Base-by-base conservation (phyloP, 2,888 invertebrate genomes). In the Scaptomyza tumidula region DNA sequence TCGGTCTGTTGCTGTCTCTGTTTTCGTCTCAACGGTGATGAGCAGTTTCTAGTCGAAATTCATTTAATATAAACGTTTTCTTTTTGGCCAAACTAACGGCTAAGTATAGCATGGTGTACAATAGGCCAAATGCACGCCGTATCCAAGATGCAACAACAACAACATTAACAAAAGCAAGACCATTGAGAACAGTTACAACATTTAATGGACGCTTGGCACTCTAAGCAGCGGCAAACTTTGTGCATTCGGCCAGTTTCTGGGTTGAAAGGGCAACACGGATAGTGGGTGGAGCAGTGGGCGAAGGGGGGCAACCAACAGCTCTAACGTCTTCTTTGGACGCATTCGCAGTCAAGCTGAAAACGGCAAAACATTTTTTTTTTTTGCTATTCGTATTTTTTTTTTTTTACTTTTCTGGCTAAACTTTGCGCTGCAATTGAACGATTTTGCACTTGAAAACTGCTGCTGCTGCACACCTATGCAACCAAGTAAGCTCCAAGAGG, bases 351-450 rank as follows among this genome's bases (percentile, higher is more conserved):
- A 67, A 81, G 68, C 75, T 62, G 72, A 75, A 81, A 85, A 81
- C 67, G 63, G 52, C 29, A 69, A 75, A 57, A 54, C 48, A 65
- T 69, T 67, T 44, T 53, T 54, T 57, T 66, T 41, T 58, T 43
- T 53, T 46, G 9, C 16, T 49, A n/a, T n/a, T n/a, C n/a, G n/a
- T n/a, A n/a, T n/a, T n/a, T n/a, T n/a, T n/a, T n/a, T n/a, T n/a
- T n/a, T 50, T 44, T 54, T 39, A 53, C 46, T 44, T 19, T 43
- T 35, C 27, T 43, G 24, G 19, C 50, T 37, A 75, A 83, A 77
- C 67, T 84, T 84, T 74, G 59, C 62, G 71, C 65, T 72, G 75
- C 78, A 71, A 83, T 79, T 83, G 70, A 81, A 81, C 70, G 71
- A 71, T 75, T 85, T 67, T 73, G 79, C 73, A 78, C 71, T 67